These are phyloP conservation scores for Drosophila kanekoi DNA, from an alignment of 2,888 invertebrate genomes.

Conservation along the genomic window DNA sequence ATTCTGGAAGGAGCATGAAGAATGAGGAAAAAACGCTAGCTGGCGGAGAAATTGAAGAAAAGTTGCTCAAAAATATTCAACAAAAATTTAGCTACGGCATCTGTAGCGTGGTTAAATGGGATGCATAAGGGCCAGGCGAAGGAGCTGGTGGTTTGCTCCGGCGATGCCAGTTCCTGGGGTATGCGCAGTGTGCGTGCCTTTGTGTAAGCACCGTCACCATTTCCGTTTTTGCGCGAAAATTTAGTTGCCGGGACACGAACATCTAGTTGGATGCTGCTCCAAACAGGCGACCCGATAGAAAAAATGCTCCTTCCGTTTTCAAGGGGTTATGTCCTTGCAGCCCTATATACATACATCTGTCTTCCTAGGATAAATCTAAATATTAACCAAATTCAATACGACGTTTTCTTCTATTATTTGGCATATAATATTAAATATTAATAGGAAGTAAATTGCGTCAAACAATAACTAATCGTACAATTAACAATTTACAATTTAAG, in stretches of 20 bases:
- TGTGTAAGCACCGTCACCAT: constrained; percentile 47
- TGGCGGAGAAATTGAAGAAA: constrained; percentile 67
- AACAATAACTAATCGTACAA: no score
- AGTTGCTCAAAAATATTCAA: constrained; percentile 67
- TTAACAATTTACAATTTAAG: no score
- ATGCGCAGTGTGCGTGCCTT: constrained; percentile 50
- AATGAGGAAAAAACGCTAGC: constrained; percentile 52
- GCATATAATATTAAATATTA: no score
- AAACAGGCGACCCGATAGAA: constrained; percentile 1
- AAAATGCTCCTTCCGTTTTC: not conserved
- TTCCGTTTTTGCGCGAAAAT: constrained; percentile 65
- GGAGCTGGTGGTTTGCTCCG: constrained; percentile 13
- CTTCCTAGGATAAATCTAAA: not conserved
- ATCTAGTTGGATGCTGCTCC: constrained; percentile 6
- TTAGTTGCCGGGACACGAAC: constrained; percentile 54
- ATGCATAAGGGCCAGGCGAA: constrained; percentile 18
- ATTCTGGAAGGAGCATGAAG: constrained; percentile 27
- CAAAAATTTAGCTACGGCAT: constrained; percentile 67
- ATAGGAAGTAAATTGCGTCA: no score
- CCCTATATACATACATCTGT: not conserved
- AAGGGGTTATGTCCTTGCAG: not conserved
- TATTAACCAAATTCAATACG: no score
- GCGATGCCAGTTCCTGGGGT: constrained; percentile 34
- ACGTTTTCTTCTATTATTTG: no score
- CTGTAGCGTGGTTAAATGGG: constrained; percentile 44